phyloP scores from a whole-genome alignment of 1,140 invertebrate genomes.

The Trigoniulus corallinus region DNA sequence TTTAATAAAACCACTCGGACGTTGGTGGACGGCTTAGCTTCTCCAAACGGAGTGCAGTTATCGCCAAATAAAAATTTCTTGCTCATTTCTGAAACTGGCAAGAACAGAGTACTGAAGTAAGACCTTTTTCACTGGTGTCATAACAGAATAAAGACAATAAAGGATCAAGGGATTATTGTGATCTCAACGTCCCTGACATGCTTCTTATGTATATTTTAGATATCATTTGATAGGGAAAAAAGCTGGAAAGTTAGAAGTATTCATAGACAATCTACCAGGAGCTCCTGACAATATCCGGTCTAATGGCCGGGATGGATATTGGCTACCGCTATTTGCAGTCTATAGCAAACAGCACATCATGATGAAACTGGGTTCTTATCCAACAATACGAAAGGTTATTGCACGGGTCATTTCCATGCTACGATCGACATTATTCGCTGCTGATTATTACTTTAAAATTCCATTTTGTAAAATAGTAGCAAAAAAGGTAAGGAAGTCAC shows the following conservation, averaged over 20 bases:
- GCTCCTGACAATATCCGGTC: constrained; percentile 57
- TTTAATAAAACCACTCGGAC: too few relatives aligned
- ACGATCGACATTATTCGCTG: too few relatives aligned
- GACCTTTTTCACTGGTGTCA: too few relatives aligned
- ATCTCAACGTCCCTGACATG: too few relatives aligned
- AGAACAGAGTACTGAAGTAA: constrained; percentile 31
- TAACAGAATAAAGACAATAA: too few relatives aligned
- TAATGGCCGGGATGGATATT: constrained; percentile 45
- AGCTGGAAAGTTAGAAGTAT: constrained; percentile 49
- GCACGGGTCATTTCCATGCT: constrained; percentile 17
- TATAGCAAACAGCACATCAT: constrained; percentile 20
- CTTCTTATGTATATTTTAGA: too few relatives aligned
- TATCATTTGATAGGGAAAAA: constrained; percentile 56
- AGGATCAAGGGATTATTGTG: too few relatives aligned
- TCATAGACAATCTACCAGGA: constrained; percentile 61
- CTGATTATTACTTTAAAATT: too few relatives aligned
- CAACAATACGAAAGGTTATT: constrained; percentile 25
- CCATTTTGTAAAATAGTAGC: too few relatives aligned
- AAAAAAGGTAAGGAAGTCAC: too few relatives aligned
- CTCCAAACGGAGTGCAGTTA: constrained; percentile 63
- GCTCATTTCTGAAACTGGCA: constrained; percentile 44
- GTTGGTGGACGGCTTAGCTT: constrained; percentile 49
- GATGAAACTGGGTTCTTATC: constrained; percentile 20
- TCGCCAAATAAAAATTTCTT: constrained; percentile 58
- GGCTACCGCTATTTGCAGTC: constrained; percentile 24